These are phyloP conservation scores for Dolichomitus sp. DNA, from an alignment of 2,888 invertebrate species.

Conservation along the genomic window DNA sequence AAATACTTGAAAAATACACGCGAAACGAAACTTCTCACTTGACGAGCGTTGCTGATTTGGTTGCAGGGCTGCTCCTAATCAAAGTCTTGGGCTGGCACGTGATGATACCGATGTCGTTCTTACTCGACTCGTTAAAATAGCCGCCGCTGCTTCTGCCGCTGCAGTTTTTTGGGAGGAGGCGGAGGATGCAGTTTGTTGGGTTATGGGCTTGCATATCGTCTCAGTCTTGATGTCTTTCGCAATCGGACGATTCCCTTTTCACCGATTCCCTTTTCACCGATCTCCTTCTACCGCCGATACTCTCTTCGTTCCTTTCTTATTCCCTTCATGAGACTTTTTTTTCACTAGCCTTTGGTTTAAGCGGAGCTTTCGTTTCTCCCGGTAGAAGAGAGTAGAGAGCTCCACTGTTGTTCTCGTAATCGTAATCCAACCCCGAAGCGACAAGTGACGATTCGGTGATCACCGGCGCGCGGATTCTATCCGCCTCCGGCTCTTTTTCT, in stretches of 20 bases:
- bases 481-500: neutral
- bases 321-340: neutral
- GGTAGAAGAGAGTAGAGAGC: neutral
- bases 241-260: neutral
- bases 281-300: neutral
- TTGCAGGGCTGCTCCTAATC: constrained; percentile 52
- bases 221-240: neutral
- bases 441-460: neutral
- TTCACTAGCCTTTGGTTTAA: neutral
- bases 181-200: neutral
- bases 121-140: neutral
- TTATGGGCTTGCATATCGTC: constrained; percentile 14
- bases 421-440: neutral
- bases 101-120: constrained; percentile 63
- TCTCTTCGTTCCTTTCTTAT: neutral
- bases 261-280: neutral
- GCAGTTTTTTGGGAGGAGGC: neutral
- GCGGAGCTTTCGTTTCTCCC: neutral
- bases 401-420: neutral
- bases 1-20: neutral
- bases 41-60: constrained; percentile 36
- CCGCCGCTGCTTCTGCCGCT: neutral
- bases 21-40: constrained; percentile 46
- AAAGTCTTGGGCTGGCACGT: constrained; percentile 67
- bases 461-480: neutral